phyloP scores from a whole-genome alignment of 1,140 invertebrate species.

The Cylas formicarius region DNA sequence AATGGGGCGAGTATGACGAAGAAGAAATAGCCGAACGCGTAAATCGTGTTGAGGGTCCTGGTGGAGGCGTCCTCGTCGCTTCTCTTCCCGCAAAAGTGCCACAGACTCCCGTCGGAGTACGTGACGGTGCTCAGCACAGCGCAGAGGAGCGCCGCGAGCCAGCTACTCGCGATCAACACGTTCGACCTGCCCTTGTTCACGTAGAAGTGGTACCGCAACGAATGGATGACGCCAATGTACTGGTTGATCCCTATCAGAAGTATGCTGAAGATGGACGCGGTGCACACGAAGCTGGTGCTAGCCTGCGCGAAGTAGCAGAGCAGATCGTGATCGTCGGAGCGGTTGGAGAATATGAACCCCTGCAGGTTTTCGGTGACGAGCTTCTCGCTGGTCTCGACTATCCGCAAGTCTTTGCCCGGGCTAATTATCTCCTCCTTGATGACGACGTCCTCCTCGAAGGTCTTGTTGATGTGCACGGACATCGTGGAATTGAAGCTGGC shows the following conservation, averaged over 20 bases:
- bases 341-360: not conserved
- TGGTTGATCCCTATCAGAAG: constrained; percentile 79
- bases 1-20: constrained; percentile 61
- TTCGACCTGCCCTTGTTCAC: constrained; percentile 66
- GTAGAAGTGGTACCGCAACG: constrained; percentile 72
- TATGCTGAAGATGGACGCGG: constrained; percentile 48
- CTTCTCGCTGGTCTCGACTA: constrained; percentile 18
- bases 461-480: constrained; percentile 9
- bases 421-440: constrained; percentile 19
- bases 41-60: constrained; percentile 33
- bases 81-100: constrained; percentile 46
- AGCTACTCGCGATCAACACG: constrained; percentile 58
- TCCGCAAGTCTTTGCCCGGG: constrained; percentile 14
- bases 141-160: constrained; percentile 57
- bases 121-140: constrained; percentile 40
- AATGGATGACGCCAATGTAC: constrained; percentile 80
- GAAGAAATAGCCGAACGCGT: constrained; percentile 47
- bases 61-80: constrained; percentile 14
- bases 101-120: constrained; percentile 43
- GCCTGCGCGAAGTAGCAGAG: constrained; percentile 48
- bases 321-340: not conserved
- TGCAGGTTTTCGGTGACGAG: constrained; percentile 7
- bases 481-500: constrained; percentile 2
- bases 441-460: constrained; percentile 10
- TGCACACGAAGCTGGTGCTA: constrained; percentile 47